These are phyloP conservation scores for Parasteatoda tepidariorum DNA, from an alignment of 1,140 invertebrate genomes.

Conservation along the genomic window DNA sequence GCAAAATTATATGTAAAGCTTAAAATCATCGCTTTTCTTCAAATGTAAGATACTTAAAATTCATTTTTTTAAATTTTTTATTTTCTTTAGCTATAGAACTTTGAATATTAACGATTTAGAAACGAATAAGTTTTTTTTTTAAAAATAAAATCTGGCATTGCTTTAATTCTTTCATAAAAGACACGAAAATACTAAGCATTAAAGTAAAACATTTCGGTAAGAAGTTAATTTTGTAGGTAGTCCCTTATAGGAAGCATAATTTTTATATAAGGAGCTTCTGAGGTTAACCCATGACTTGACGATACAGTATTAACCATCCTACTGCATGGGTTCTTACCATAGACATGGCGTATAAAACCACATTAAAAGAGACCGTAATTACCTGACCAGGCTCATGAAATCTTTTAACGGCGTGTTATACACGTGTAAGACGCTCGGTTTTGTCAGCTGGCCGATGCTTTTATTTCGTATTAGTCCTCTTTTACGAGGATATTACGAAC, in stretches of 20 bases:
- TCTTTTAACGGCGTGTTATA: slow-evolving; percentile 58
- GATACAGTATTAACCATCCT: neutral
- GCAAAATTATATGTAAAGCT: too few species aligned
- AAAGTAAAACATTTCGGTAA: too few species aligned
- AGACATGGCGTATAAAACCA: neutral
- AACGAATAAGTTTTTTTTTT: too few species aligned
- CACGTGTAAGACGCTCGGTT: slow-evolving; percentile 50
- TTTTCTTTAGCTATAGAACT: too few species aligned
- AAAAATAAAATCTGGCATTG: too few species aligned
- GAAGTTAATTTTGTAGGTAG: neutral
- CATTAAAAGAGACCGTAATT: slow-evolving; percentile 47
- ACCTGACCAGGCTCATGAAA: slow-evolving; percentile 28
- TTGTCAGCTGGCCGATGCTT: slow-evolving; percentile 47
- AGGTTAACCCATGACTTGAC: slow-evolving; percentile 55
- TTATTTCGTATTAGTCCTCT: slow-evolving; percentile 52
- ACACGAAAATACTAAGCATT: too few species aligned
- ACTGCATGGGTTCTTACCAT: too few species aligned
- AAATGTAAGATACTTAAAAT: too few species aligned
- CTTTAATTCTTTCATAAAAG: too few species aligned
- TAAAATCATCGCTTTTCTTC: too few species aligned
- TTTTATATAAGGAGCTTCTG: slow-evolving; percentile 43
- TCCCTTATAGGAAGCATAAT: neutral
- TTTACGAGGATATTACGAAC: slow-evolving; percentile 48
- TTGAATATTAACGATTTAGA: too few species aligned
- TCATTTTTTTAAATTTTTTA: too few species aligned